Evolutionary conservation across 1,140 invertebrate genomes (phyloP), one percentile per base, ranked within the genome.

Genomic region (Heliconius hewitsoni): DNA sequence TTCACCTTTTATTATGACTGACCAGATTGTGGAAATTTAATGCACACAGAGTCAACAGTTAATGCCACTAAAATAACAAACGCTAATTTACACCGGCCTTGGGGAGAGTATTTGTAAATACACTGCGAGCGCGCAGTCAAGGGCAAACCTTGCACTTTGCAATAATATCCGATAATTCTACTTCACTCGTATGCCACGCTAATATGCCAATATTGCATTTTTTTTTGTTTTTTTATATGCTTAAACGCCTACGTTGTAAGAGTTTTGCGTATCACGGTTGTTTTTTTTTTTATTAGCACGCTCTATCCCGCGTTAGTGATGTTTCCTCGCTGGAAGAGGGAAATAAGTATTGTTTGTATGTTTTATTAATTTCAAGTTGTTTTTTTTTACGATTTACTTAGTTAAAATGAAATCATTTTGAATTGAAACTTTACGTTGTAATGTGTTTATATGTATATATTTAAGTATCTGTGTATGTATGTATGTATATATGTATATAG

Each of bases 61-160:
- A 66, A 60, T 11, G n/a, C 60, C 30, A 72, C 37, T 72, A 72
- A 72, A 72, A 72, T 72, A 72, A 72, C 71, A 72, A 82, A 76
- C 34, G 73, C 71, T 82, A 82, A 82, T 79, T 78, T 81, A 52
- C 82, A 50, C 70, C 80, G 83, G 83, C 85, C 85, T 86, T 86
- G 85, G 78, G 46, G 30, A 79, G 71, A 74, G 66, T 76, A 79
- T 83, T 72, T 78, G 82, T 82, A 85, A 85, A 85, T 85, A 84
- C 82, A 75, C 27, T 60, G 77, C 27, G 42, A 74, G 73, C 78
- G 80, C 72, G 79, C 76, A 81, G 83, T 86, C 87, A 88, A 85
- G 87, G 87, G 77, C 85, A 83, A 77, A 73, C 81, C 82, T 88
- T 85, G 85, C 84, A 85, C 86, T 88, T 84, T 78, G 52, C 80